Percentiles rank a stretch among this genome's conserved stretches.
Evolutionary conservation across 2,113 vertebrate genomes (phyloP).

Genomic region (Gymnogyps californianus): DNA sequence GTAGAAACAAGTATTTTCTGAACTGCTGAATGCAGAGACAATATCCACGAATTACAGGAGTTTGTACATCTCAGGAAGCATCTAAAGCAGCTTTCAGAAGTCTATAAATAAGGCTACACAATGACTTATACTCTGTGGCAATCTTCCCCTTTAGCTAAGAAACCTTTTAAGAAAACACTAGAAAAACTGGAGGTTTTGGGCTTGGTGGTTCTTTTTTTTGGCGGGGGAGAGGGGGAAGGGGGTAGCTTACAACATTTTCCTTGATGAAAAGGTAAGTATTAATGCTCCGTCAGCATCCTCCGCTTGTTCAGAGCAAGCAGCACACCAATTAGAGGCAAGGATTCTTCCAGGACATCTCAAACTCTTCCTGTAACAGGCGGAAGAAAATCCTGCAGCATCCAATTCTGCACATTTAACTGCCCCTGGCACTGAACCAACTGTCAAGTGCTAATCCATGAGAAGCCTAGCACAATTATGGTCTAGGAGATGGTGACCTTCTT

Average conservation of each 20-base stretch:
- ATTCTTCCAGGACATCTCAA: not conserved
- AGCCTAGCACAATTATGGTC: not conserved
- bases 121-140: not conserved
- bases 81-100: not conserved
- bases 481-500: conserved; percentile 15
- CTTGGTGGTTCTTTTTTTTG: not conserved
- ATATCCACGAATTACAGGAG: not conserved
- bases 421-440: not conserved
- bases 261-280: not conserved
- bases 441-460: not conserved
- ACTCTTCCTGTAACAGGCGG: not conserved
- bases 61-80: not conserved
- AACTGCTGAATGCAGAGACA: not conserved
- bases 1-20: not conserved
- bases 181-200: not conserved
- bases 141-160: not conserved
- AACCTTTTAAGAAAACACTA: not conserved
- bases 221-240: accelerated
- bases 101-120: not conserved
- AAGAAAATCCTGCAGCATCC: not conserved
- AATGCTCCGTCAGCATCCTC: conserved; percentile 2
- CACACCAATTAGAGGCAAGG: not conserved
- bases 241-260: not conserved
- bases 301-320: not conserved
- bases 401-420: not conserved